A percentile compares a stretch with the other conserved stretches of the same genome.
Conservation (phyloP, 1,140 invertebrate genomes). For the Tribolium castaneum region DNA sequence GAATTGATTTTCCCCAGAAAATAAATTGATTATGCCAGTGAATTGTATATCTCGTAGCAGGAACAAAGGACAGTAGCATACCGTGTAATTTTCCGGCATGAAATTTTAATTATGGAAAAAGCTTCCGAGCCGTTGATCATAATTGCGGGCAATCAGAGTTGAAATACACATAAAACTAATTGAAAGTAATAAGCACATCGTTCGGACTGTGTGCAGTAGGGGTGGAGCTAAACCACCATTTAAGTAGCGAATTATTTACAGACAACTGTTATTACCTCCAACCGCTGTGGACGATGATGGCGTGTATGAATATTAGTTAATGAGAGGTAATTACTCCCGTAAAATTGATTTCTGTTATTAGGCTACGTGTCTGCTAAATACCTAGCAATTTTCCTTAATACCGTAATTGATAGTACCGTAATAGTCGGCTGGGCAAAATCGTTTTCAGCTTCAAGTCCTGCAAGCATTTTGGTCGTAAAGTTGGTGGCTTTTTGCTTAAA, state of each 20-base stretch:
- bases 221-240: conserved; percentile 24
- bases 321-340: conserved; percentile 36
- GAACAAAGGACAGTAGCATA: neutral
- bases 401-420: conserved; percentile 37
- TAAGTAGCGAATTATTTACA: conserved; percentile 40
- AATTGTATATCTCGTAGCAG: neutral
- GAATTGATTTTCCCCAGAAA: no score
- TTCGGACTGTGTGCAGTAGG: conserved; percentile 33
- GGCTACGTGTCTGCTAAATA: neutral
- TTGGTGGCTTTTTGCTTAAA: neutral
- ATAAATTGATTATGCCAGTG: no score
- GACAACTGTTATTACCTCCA: conserved; percentile 4
- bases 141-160: conserved; percentile 54
- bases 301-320: conserved; percentile 41
- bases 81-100: neutral
- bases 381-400: conserved; percentile 38
- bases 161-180: conserved; percentile 54
- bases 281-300: conserved; percentile 9
- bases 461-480: neutral
- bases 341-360: conserved; percentile 43
- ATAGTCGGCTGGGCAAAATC: neutral
- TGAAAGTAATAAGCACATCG: conserved; percentile 55
- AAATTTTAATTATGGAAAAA: conserved; percentile 49
- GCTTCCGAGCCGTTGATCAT: conserved; percentile 50
- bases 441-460: neutral